Base-by-base conservation (phyloP, 2,797 vertebrate species). In the Coilia nasus region DNA sequence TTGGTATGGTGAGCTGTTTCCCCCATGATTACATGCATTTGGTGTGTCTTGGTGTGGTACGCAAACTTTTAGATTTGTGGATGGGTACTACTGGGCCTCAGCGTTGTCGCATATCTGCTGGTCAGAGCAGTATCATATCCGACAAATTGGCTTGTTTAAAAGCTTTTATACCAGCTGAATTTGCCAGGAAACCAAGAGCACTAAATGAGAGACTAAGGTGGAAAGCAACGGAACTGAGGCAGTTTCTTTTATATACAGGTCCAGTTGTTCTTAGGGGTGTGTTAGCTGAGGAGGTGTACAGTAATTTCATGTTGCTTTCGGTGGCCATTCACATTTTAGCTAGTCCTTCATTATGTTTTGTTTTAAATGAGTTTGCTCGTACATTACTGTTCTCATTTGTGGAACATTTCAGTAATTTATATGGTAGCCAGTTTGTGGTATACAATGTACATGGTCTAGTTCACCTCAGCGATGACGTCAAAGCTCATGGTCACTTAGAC, bases 391-490 rank as follows among this genome's bases (percentile, higher is more conserved):
- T 82, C 14, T 54, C 47, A 75, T 82, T 86, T 57, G 50, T 86
- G 56, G 35, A 78, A 19, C 84, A 87, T 47, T 83, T 82, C 28
- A 64, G 86, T 62, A 6, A 87, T 25, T 59, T 87, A 28, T 87
- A 85, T 87, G 83, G 86, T 41, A 17, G 46, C 1, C 83, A 85
- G 41, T 75, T 80, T 85, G 81, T 87, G 35, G 81, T 82, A 21
- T 85, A 87, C 54, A 85, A 85, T 56, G 46, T 85, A 75, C 83
- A 87, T 85, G 83, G 83, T 14, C 46, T 87, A 25, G n/a, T 82
- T 47, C 81, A 85, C 60, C 83, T 87, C 47, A 75, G 59, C 75
- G 60, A 85, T 60, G 86, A 87, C 85, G 86, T 87, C 35, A 87
- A 83, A 47, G 12, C 10, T 25, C 64, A 85, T 87, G 83, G 83